Evolutionary conservation across 2,797 vertebrate species (phyloP).

Genomic region (Macrochelys suwanniensis): DNA sequence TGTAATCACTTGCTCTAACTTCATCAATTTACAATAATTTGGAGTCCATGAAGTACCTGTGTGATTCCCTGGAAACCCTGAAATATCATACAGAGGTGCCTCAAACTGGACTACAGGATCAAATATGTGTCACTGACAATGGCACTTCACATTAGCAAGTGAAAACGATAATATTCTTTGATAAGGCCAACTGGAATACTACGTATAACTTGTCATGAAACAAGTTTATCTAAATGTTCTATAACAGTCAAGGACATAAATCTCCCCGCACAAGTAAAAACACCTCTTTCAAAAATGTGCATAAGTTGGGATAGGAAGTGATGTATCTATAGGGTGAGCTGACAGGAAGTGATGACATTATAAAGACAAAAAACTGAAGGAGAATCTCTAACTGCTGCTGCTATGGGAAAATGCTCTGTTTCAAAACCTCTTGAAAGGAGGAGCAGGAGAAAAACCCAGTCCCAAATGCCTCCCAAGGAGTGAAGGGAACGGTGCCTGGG

Average conservation of each 20-base stretch:
- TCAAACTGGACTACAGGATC: neutral
- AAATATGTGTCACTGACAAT: slow-evolving; percentile 53
- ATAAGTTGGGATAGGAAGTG: fast-evolving
- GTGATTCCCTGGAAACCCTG: neutral
- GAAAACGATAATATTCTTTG: neutral
- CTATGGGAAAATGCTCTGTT: neutral
- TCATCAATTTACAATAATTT: neutral
- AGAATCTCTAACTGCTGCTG: neutral
- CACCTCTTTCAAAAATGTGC: neutral
- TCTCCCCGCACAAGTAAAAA: neutral
- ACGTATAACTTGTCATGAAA: neutral
- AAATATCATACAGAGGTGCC: neutral
- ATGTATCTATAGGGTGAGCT: neutral
- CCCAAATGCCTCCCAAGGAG: too few relatives aligned
- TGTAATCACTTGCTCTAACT: neutral
- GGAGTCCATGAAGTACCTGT: neutral
- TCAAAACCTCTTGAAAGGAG: neutral
- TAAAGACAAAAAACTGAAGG: neutral
- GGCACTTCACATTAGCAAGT: slow-evolving; percentile 11
- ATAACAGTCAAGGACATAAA: neutral
- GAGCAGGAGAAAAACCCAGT: too few relatives aligned
- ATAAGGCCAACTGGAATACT: slow-evolving; percentile 26
- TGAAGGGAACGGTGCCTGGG: too few relatives aligned
- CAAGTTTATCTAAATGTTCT: neutral
- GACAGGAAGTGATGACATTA: neutral